Evolutionary conservation across 1,140 invertebrate genomes (phyloP).

Genomic region (Antheraea pernyi): DNA sequence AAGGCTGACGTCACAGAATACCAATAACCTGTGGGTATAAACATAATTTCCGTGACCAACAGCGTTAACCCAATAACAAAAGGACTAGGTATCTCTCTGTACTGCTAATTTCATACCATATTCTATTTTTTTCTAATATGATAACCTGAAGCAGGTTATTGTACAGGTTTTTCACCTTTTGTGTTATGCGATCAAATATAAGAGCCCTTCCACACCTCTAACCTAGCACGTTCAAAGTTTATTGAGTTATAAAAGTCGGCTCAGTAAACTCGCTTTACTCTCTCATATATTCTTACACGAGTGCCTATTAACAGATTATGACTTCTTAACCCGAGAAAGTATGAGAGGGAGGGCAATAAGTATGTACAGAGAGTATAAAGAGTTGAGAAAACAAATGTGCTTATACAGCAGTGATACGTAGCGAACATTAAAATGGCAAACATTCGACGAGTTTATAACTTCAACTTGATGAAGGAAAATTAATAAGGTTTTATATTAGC

Average conservation of each 20-base stretch:
- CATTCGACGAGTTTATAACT: background rate
- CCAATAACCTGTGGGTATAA: too few species aligned
- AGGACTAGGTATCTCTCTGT: too few species aligned
- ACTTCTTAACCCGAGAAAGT: background rate
- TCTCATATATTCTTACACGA: background rate
- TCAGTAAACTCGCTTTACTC: background rate
- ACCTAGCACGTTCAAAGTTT: background rate
- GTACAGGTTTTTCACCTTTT: too few species aligned
- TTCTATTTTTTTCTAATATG: too few species aligned
- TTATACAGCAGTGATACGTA: background rate
- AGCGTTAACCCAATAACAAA: too few species aligned
- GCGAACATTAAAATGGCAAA: background rate
- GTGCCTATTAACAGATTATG: background rate
- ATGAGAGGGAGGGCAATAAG: background rate
- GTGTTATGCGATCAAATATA: too few species aligned
- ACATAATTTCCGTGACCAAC: too few species aligned
- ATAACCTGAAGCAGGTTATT: too few species aligned
- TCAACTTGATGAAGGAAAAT: background rate
- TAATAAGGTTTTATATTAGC: background rate
- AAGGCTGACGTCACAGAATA: too few species aligned
- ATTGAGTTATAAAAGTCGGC: background rate
- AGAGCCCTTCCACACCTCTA: too few species aligned
- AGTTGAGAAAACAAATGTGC: background rate
- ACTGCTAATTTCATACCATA: too few species aligned
- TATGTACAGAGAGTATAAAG: background rate